phyloP scores from a whole-genome alignment of 2,113 vertebrate genomes.

The Chinchilla lanigera region DNA sequence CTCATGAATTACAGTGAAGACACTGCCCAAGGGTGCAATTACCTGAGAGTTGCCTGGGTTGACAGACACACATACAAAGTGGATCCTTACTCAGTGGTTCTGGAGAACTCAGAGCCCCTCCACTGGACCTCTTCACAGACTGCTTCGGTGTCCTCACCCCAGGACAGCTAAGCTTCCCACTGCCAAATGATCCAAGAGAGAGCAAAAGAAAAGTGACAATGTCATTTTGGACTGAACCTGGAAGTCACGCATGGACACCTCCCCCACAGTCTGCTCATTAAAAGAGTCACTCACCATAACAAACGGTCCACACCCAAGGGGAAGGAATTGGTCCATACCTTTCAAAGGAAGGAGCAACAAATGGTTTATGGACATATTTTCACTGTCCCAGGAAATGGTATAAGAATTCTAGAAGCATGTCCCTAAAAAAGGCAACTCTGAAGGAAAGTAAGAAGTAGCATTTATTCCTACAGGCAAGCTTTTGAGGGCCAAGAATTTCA shows the following conservation, averaged over 20 bases:
- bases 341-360: background rate
- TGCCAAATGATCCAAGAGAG: background rate
- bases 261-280: background rate
- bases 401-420: conserved; percentile 1
- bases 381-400: background rate
- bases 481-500: background rate
- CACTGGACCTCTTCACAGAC: background rate
- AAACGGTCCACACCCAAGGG: background rate
- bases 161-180: background rate
- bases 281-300: background rate
- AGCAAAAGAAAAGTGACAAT: background rate
- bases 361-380: background rate
- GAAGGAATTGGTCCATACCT: background rate
- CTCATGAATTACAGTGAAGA: background rate
- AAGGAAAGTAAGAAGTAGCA: background rate
- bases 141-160: background rate
- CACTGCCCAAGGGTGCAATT: background rate
- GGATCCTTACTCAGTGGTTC: background rate
- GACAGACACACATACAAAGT: background rate
- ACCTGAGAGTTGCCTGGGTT: background rate
- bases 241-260: background rate
- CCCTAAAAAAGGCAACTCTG: background rate
- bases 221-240: background rate
- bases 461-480: background rate
- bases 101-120: background rate